phyloP scores from a whole-genome alignment of 1,140 invertebrate genomes.

The Platorchestia sp. region DNA sequence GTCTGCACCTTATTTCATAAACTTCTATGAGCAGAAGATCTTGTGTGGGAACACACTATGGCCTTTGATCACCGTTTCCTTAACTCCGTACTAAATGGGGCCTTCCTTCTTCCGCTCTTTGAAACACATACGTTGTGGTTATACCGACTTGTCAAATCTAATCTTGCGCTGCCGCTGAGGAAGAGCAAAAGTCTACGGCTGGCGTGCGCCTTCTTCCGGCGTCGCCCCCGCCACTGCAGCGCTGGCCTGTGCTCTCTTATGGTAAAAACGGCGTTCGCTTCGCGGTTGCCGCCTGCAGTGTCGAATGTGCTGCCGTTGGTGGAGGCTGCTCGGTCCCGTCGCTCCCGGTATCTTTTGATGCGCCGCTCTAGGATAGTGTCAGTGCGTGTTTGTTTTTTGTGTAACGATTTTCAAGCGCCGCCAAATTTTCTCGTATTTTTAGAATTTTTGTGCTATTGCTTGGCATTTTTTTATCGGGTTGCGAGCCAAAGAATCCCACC shows the following conservation, averaged over 20 bases:
- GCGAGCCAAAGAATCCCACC: not conserved
- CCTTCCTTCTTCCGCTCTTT: too few relatives aligned
- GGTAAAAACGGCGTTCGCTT: not conserved
- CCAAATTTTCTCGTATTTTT: not conserved
- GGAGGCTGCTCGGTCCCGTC: not conserved
- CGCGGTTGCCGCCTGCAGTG: constrained; percentile 37
- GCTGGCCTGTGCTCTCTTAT: not conserved
- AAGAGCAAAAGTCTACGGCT: not conserved
- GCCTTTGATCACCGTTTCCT: too few relatives aligned
- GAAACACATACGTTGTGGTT: too few relatives aligned
- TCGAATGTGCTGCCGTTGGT: not conserved
- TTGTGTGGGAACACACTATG: too few relatives aligned
- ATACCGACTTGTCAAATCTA: not conserved
- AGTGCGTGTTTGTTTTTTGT: not conserved
- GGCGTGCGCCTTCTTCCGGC: not conserved
- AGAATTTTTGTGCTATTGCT: not conserved
- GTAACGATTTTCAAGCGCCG: not conserved
- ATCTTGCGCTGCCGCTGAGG: not conserved
- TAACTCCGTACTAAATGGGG: too few relatives aligned
- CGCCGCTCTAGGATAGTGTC: not conserved
- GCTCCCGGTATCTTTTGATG: not conserved
- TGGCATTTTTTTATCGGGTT: not conserved
- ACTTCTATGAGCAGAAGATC: too few relatives aligned
- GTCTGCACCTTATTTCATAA: too few relatives aligned
- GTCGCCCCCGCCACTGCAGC: not conserved